Evolutionary conservation across 2,113 vertebrate species (phyloP), one percentile per base, ranked within the genome.

Genomic region (Tauraco erythrolophus): DNA sequence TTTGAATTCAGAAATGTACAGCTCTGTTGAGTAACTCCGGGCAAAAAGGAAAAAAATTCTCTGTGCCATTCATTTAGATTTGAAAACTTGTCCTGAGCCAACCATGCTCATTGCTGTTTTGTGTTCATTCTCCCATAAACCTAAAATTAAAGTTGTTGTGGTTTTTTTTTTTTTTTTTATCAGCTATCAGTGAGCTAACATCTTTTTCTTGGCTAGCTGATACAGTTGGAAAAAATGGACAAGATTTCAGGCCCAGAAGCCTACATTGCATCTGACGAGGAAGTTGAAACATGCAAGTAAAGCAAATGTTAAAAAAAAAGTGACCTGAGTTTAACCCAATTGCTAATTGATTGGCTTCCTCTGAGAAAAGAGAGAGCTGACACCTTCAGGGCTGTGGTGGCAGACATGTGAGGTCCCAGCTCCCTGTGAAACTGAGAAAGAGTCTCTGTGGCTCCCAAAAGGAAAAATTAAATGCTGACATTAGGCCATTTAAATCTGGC

Each of bases 61-160:
- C 19, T 74, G 13, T 81, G 48, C 45, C 27, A 48, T 91, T 78
- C 39, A 51, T 50, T 91, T 33, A 43, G 16, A 81, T 94, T 41
- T 76, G 65, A 84, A 71, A 94, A 57, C 10, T 56, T 65, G 17
- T 33, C 10, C 24, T 23, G 25, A 56, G 48, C 54, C 70, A 83
- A 2, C 22, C 12, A 35, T 48, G 4, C 5, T 78, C 1, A 37
- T 0, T 0, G 10, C 5, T 64, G 6, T 11, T 94, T 82, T 80
- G 15, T 6, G 3, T 68, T 94, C 22, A 21, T 69, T 16, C 7
- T 76, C 22, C 8, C 24, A 28, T 21, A 84, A 31, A 9, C 1
- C 48, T 75, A 74, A 45, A 85, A 62, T 15, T 14, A 84, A 72
- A 64, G 2, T n/a, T n/a, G n/a, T n/a, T n/a, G n/a, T n/a, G n/a